Conservation (phyloP, 2,797 vertebrate genomes). For the Lophius americanus region DNA sequence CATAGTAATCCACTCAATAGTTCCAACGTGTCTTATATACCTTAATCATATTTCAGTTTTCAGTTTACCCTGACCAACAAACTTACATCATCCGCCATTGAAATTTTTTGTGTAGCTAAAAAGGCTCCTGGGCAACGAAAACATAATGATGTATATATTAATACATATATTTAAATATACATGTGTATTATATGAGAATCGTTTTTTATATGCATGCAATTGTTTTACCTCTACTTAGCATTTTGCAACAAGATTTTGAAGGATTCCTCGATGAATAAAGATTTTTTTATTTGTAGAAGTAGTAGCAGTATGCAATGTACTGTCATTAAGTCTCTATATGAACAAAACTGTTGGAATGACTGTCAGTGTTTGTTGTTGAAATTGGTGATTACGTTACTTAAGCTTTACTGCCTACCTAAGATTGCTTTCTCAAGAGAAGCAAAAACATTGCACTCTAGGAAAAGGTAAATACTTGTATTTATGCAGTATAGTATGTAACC, state of each 20-base stretch:
- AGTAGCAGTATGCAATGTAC: not conserved
- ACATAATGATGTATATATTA: too few relatives aligned
- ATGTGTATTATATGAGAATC: too few relatives aligned
- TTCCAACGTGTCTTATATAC: not conserved
- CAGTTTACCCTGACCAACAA: not conserved
- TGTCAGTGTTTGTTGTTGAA: constrained; percentile 1
- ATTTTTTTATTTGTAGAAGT: too few relatives aligned
- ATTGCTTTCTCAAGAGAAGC: constrained; percentile 19
- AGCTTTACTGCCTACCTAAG: constrained; percentile 1
- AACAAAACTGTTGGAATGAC: not conserved
- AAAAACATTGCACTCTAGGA: constrained; percentile 20
- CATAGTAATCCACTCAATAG: not conserved
- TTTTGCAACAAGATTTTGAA: too few relatives aligned
- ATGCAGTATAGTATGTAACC: constrained; percentile 43
- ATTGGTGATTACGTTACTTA: constrained; percentile 10
- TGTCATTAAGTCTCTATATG: not conserved
- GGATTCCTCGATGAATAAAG: too few relatives aligned
- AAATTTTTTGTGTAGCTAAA: not conserved
- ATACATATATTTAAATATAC: too few relatives aligned
- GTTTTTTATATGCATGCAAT: too few relatives aligned
- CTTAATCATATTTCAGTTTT: not conserved
- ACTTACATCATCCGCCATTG: not conserved
- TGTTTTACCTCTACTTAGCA: too few relatives aligned
- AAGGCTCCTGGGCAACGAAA: constrained; percentile 1
- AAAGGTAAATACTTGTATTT: constrained; percentile 41